These are phyloP conservation scores for Leucosticte australis DNA, from an alignment of 2,113 vertebrate species.

Conservation along the genomic window DNA sequence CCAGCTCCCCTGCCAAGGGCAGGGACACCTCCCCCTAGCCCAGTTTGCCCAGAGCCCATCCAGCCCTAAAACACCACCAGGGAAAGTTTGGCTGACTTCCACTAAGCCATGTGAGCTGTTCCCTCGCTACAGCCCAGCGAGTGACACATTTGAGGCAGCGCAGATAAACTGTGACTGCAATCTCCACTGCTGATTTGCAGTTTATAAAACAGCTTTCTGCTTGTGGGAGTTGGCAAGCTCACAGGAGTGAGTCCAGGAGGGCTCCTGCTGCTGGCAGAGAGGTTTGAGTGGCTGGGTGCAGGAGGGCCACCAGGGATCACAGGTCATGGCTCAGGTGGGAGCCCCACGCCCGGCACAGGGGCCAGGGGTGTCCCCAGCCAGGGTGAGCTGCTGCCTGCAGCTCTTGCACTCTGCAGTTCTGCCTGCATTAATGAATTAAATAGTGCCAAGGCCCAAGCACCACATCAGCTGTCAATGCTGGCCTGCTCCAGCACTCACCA, in stretches of 20 bases:
- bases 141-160: neutral
- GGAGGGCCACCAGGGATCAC: neutral
- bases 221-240: neutral
- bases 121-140: neutral
- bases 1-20: neutral
- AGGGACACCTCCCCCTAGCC: neutral
- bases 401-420: neutral
- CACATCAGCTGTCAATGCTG: neutral
- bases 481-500: neutral
- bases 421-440: neutral
- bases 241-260: neutral
- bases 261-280: neutral
- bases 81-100: neutral
- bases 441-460: neutral
- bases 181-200: neutral
- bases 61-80: neutral
- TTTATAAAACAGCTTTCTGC: neutral
- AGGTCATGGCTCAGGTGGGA: neutral
- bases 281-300: neutral
- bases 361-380: neutral
- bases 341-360: rapidly evolving
- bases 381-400: neutral
- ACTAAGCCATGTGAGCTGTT: neutral
- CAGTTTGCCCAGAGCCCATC: neutral
- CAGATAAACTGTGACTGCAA: neutral